These are phyloP conservation scores for Hippocampus barbouri DNA, from an alignment of 2,113 vertebrate genomes.

Conservation along the genomic window DNA sequence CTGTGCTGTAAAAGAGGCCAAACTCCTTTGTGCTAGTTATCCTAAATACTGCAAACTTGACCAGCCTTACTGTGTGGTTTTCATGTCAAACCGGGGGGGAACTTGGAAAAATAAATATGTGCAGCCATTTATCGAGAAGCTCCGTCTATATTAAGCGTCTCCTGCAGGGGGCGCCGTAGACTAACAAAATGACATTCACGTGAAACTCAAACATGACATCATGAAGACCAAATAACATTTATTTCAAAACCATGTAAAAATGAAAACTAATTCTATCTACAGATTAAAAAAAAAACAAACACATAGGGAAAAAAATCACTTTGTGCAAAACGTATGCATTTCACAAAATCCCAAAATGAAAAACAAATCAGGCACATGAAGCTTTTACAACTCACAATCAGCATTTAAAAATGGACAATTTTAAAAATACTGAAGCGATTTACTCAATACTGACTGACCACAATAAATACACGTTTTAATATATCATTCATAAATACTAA, in stretches of 20 bases:
- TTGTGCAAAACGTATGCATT: slow-evolving; percentile 71
- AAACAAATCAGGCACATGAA: slow-evolving; percentile 83
- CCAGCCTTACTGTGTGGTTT: slow-evolving; percentile 7
- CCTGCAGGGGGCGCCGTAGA: slow-evolving; percentile 43
- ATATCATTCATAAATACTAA: slow-evolving; percentile 93
- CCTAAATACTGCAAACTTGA: slow-evolving; percentile 4
- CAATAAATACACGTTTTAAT: slow-evolving; percentile 96
- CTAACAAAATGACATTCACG: slow-evolving; percentile 14
- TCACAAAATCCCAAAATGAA: slow-evolving; percentile 60
- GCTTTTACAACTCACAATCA: slow-evolving; percentile 86
- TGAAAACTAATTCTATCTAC: slow-evolving; percentile 54
- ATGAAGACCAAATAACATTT: slow-evolving; percentile 43
- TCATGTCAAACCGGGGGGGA: neutral
- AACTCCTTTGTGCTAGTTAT: neutral
- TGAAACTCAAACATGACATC: neutral
- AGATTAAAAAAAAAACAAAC: slow-evolving; percentile 56
- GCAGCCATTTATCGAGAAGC: neutral
- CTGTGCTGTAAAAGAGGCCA: neutral
- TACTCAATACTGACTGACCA: slow-evolving; percentile 90
- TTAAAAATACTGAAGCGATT: slow-evolving; percentile 78
- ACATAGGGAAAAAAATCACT: slow-evolving; percentile 37
- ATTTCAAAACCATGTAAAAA: slow-evolving; percentile 67
- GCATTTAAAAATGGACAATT: slow-evolving; percentile 52
- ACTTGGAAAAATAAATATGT: neutral
- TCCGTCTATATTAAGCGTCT: neutral